Percentiles rank a stretch among this genome's conserved stretches.
Conservation (phyloP, 1,140 invertebrate genomes). For the Teleogryllus occipitalis region DNA sequence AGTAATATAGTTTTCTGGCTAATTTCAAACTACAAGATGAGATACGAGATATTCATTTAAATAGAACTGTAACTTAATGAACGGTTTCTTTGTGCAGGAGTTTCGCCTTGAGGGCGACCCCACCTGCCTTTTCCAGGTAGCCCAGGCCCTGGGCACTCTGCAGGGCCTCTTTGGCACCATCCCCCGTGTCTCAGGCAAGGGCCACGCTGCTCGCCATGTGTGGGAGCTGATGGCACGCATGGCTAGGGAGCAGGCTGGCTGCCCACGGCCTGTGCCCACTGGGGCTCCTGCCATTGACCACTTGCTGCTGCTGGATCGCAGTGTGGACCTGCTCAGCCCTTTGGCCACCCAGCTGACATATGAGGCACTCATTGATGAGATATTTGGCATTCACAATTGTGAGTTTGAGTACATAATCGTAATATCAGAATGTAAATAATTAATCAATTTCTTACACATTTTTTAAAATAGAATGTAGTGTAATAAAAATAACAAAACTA, state of each 20-base stretch:
- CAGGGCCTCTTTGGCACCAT: conserved; percentile 86
- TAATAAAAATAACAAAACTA: background rate
- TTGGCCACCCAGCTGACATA: conserved; percentile 93
- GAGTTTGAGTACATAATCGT: conserved; percentile 29
- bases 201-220: conserved; percentile 76
- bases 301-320: conserved; percentile 79
- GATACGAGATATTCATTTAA: background rate
- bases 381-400: conserved; percentile 68
- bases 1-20: background rate
- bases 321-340: conserved; percentile 85
- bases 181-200: conserved; percentile 82
- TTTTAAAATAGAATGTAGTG: background rate
- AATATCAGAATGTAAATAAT: background rate
- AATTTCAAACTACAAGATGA: background rate
- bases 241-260: conserved; percentile 51
- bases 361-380: conserved; percentile 92
- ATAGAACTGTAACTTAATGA: background rate
- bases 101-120: conserved; percentile 81
- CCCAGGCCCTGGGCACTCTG: conserved; percentile 74
- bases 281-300: conserved; percentile 60
- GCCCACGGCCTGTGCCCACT: background rate
- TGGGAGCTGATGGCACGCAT: conserved; percentile 78
- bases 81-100: conserved; percentile 48
- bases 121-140: conserved; percentile 78
- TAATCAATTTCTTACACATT: background rate